Base-by-base conservation (phyloP, 2,888 invertebrate genomes). In the Trissolcus brochymenae region DNA sequence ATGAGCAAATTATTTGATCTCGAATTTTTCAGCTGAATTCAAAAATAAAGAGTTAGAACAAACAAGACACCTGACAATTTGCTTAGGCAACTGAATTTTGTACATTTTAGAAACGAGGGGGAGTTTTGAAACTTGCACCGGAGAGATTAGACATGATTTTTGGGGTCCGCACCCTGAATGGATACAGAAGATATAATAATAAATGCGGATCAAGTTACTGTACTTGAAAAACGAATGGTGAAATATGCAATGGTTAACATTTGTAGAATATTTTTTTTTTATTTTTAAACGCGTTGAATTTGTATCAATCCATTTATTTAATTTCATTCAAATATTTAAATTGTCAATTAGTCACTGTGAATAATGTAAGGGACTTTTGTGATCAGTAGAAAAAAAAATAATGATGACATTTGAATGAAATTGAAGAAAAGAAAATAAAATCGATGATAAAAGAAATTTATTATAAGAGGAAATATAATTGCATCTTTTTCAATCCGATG, bases 81-180 rank as follows among this genome's bases (percentile, higher is more conserved):
- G n/a, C n/a, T n/a, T n/a, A n/a, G n/a, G n/a, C n/a, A n/a, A n/a
- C n/a, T n/a, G n/a, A n/a, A n/a, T n/a, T n/a, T n/a, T n/a, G n/a
- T n/a, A n/a, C n/a, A n/a, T n/a, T 25, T 25, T 4, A 25, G 25
- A 0, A 25, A 25, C 25, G 25, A n/a, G n/a, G 29, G 61, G 55
- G 46, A 16, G 14, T 46, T 6, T 25, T 29, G 40, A 17, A 43
- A 65, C 49, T 49, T 50, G 40, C 13, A 16, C 11, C 43, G 35
- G 14, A 65, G 21, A 65, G 65, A 65, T 65, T 65, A 65, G 56
- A 56, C 65, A 65, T 65, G 65, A 40, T 46, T 54, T 64, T 64
- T 64, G 25, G 17, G 53, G 14, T 54, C n/a, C n/a, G 13, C 55
- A 25, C 2, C 25, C 4, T 4, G 25, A 25, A 41, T 53, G 21